phyloP scores from a whole-genome alignment of 2,797 vertebrate genomes.

The Pachyuromys duprasi region DNA sequence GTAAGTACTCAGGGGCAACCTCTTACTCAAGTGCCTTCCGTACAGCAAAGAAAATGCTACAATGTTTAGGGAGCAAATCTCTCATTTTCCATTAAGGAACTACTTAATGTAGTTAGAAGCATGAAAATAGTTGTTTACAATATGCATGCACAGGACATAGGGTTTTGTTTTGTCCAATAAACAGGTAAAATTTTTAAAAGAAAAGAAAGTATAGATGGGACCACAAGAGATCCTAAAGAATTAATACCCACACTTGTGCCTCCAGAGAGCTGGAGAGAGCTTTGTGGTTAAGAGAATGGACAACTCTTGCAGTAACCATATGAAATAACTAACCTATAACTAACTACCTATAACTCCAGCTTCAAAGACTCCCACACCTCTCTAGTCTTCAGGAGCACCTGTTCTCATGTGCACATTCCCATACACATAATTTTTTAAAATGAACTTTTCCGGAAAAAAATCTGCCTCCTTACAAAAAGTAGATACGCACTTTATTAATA shows the following conservation, averaged over 20 bases:
- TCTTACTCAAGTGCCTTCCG: background rate
- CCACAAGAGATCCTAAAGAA: conserved; percentile 14
- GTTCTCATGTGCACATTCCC: background rate
- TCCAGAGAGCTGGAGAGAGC: background rate
- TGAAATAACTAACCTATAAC: background rate
- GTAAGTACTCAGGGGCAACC: background rate
- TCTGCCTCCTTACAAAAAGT: conserved; percentile 39
- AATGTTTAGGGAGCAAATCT: background rate
- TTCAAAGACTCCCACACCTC: background rate
- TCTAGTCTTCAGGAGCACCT: background rate
- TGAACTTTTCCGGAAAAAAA: background rate
- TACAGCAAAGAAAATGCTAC: background rate
- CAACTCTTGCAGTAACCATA: background rate
- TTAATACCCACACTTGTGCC: background rate
- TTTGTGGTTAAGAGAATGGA: background rate
- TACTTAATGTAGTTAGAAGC: conserved; percentile 36
- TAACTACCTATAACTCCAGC: background rate
- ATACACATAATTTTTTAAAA: background rate
- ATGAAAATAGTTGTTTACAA: conserved; percentile 22
- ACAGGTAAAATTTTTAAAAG: background rate
- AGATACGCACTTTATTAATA: conserved; percentile 52
- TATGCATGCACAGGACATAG: background rate
- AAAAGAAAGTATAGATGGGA: background rate
- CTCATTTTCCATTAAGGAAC: background rate
- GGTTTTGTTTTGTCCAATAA: background rate